Evolutionary conservation across 2,888 invertebrate genomes (phyloP).

Genomic region (Chorisops tibialis): DNA sequence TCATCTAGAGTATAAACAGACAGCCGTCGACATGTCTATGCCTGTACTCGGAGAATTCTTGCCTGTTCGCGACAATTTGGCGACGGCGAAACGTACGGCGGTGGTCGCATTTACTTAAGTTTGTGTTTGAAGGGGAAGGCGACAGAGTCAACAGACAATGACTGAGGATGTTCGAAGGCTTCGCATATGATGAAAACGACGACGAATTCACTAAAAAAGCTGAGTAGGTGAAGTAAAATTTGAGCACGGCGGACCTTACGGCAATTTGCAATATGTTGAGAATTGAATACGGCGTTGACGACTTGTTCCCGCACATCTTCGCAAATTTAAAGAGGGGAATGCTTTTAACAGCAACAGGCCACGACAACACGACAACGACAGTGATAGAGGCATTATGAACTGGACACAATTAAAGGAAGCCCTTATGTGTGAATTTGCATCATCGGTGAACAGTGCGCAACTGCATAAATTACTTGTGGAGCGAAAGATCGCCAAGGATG

Average conservation of each 20-base stretch:
- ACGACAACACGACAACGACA: no score
- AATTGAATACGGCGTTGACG: not conserved
- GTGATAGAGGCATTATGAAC: not conserved
- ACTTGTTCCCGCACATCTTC: not conserved
- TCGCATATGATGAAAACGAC: constrained; percentile 23
- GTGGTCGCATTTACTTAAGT: constrained; percentile 27
- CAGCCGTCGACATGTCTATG: no score
- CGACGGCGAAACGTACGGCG: not conserved
- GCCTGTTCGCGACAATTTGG: not conserved
- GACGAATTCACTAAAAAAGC: constrained; percentile 22
- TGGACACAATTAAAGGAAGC: not conserved
- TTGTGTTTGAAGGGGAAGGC: constrained; percentile 28
- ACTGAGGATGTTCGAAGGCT: constrained; percentile 30
- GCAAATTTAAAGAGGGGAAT: not conserved
- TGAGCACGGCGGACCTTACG: not conserved
- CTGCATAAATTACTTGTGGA: not conserved
- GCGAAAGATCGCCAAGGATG: not conserved
- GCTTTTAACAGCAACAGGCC: not conserved
- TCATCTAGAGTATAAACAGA: no score
- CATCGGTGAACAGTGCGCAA: not conserved
- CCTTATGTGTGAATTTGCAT: not conserved
- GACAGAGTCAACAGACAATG: constrained; percentile 27
- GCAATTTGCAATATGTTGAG: not conserved
- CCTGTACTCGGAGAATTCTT: not conserved
- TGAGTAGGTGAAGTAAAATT: constrained; percentile 7